Evolutionary conservation across 2,888 invertebrate genomes (phyloP), one percentile per base, ranked within the genome.

Genomic region (Protula sp.): DNA sequence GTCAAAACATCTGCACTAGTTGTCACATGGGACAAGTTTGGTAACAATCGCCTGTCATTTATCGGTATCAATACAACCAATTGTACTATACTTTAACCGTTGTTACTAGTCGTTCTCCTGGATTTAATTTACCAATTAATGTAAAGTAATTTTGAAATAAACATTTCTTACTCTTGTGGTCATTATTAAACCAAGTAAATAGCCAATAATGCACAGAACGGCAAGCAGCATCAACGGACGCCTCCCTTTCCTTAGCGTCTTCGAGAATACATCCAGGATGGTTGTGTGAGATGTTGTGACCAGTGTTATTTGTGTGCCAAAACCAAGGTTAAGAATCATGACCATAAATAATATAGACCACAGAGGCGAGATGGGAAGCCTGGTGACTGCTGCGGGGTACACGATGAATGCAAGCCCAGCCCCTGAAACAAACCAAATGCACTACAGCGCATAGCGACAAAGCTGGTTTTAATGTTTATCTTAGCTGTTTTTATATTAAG

Each of bases 231-330:
- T 67, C 26, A 71, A 66, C 2, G 63, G 52, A 5, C 66, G 60
- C 57, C 74, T 75, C 53, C 73, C 70, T 30, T 72, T 73, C 30
- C 76, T 64, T 1, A 81, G 72, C 38, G 58, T 27, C 1, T 73
- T 70, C 0, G 83, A 82, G 59, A 82, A 82, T 50, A 81, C 78
- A 66, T 84, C 84, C 45, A 84, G 75, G n/a, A 85, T 70, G n/a
- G 83, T 81, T 1, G 84, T 83, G 29, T 83, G 83, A 14, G 84
- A 80, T 0, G 83, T 83, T 65, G 84, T 83, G 57, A 83, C 77
- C 31, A 82, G 71, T 57, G 82, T 82, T 62, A 77, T 76, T 73
- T 76, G 75, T 67, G 75, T 77, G 29, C 76, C 77, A 72, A 78
- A 72, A 47, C 78, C 77, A n/a, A 78, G 70, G n/a, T 75, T 78